A percentile compares a stretch with the other conserved stretches of the same genome.
These are phyloP conservation scores for Cheilosia vernalis DNA, from an alignment of 2,888 invertebrate genomes.

Conservation along the genomic window DNA sequence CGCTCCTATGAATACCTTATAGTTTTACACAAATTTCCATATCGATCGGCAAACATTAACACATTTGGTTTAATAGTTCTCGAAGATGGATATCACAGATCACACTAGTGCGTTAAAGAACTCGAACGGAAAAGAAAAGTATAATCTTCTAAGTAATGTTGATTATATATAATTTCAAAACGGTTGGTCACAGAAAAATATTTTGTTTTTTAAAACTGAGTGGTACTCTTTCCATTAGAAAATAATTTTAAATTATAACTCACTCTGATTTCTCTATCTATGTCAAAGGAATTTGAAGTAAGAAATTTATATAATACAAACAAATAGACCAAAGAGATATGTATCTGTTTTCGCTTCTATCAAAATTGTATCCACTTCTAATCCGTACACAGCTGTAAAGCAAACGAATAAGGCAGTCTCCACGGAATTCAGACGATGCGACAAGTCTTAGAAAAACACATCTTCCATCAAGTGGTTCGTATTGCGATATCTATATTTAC, in stretches of 20 bases:
- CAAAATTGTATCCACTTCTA: slow-evolving; percentile 13
- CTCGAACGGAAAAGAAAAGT: no score
- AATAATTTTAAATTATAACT: not conserved
- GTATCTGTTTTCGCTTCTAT: slow-evolving; percentile 9
- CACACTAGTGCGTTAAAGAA: no score
- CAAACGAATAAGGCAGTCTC: not conserved
- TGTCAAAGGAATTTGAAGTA: not conserved
- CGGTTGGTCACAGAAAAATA: no score
- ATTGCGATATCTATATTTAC: slow-evolving; percentile 16
- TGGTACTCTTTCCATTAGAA: no score
- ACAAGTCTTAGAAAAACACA: slow-evolving; percentile 24
- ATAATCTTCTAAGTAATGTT: no score
- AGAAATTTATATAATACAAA: not conserved
- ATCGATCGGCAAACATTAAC: no score
- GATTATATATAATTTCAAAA: no score
- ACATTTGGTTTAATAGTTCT: no score
- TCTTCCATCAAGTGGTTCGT: not conserved
- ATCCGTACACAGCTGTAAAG: not conserved
- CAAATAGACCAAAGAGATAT: not conserved
- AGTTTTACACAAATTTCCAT: no score
- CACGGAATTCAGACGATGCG: not conserved
- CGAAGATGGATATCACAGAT: no score
- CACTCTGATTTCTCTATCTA: not conserved
- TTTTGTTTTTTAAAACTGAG: no score
- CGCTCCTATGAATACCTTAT: no score